These are phyloP conservation scores for Tichodroma muraria DNA, from an alignment of 2,113 vertebrate species.

Conservation along the genomic window DNA sequence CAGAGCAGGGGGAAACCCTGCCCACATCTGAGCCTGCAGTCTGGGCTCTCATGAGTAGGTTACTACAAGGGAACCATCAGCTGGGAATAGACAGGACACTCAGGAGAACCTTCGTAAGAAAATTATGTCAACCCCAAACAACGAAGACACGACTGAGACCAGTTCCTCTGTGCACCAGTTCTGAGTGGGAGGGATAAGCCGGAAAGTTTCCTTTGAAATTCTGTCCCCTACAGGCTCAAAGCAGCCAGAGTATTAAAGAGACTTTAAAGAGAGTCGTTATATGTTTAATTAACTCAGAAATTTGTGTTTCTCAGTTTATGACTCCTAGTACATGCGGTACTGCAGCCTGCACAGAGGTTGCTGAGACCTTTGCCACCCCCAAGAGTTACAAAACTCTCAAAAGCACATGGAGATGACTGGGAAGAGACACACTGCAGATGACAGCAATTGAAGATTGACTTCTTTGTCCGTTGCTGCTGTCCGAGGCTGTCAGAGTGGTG, in stretches of 20 bases:
- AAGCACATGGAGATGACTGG: not conserved
- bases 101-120: not conserved
- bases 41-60: not conserved
- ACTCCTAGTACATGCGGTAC: not conserved
- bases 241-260: not conserved
- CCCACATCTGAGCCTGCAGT: not conserved
- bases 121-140: not conserved
- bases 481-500: not conserved
- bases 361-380: not conserved
- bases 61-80: not conserved
- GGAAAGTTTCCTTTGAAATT: not conserved
- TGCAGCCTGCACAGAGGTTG: not conserved
- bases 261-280: not conserved
- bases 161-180: not conserved
- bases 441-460: not conserved
- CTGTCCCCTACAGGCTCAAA: constrained; percentile 24
- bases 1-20: not conserved
- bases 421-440: not conserved
- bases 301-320: not conserved
- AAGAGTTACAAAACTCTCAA: not conserved
- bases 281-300: not conserved
- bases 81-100: not conserved
- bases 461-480: not conserved
- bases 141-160: fast-evolving
- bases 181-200: not conserved